Conservation (phyloP, 2,888 invertebrate genomes). For the Enoplolaimus lenunculus region DNA sequence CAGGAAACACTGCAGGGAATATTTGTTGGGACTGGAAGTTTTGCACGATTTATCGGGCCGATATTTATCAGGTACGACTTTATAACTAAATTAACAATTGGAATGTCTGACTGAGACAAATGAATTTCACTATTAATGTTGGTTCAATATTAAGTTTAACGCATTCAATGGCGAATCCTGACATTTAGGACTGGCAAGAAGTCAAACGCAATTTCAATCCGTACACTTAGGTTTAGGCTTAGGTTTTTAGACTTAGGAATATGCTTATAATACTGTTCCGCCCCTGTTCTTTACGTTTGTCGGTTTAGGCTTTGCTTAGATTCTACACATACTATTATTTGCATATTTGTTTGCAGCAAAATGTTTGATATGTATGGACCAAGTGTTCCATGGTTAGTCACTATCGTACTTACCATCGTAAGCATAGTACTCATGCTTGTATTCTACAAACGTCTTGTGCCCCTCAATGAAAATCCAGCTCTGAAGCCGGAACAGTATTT, state of each 20-base stretch:
- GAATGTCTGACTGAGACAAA: too few species aligned
- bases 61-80: constrained; percentile 18
- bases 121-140: too few species aligned
- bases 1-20: constrained; percentile 16
- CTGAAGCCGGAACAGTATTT: constrained; percentile 17
- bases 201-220: neutral
- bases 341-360: constrained; percentile 11
- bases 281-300: too few species aligned
- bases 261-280: too few species aligned
- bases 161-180: neutral
- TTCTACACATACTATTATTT: neutral
- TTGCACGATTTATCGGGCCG: constrained; percentile 11
- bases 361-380: constrained; percentile 13
- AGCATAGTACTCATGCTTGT: neutral
- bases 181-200: neutral
- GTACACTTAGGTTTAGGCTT: too few species aligned
- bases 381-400: constrained; percentile 11
- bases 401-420: neutral
- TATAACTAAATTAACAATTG: too few species aligned
- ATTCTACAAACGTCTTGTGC: constrained; percentile 1
- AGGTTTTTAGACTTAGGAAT: too few species aligned
- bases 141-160: too few species aligned
- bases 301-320: neutral
- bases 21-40: neutral
- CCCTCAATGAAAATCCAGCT: neutral